Evolutionary conservation across 2,113 vertebrate genomes (phyloP).

Genomic region (Urocynchramus pylzowi): DNA sequence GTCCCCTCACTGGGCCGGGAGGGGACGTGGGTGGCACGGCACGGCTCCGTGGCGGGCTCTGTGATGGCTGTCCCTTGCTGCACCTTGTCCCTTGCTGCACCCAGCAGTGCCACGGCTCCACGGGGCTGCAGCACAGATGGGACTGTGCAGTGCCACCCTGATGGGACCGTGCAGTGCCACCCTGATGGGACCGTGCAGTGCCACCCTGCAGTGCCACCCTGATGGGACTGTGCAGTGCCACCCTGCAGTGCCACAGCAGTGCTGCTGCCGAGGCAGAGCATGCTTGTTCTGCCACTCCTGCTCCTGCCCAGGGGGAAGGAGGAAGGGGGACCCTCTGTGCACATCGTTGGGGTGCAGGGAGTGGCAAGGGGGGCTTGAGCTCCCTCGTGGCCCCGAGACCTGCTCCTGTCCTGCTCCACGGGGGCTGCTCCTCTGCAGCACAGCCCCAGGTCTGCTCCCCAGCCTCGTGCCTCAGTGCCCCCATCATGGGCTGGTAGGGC

Average conservation of each 20-base stretch:
- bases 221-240: too few species aligned
- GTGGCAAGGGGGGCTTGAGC: accelerated
- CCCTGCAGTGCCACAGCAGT: not conserved
- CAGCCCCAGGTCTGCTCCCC: not conserved
- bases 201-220: too few species aligned
- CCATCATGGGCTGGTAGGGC: not conserved
- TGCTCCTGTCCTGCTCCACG: not conserved
- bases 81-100: accelerated
- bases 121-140: accelerated
- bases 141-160: not conserved
- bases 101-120: accelerated
- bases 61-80: accelerated
- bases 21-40: accelerated
- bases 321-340: not conserved
- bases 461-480: not conserved
- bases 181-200: not conserved
- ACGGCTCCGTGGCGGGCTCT: not conserved
- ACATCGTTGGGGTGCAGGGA: too few species aligned
- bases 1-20: too few species aligned
- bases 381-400: not conserved
- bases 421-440: not conserved
- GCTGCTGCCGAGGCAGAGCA: not conserved
- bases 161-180: too few species aligned
- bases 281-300: accelerated
- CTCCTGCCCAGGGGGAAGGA: not conserved